Conservation (phyloP, 2,113 vertebrate genomes). For the Lucifuga dentata region DNA sequence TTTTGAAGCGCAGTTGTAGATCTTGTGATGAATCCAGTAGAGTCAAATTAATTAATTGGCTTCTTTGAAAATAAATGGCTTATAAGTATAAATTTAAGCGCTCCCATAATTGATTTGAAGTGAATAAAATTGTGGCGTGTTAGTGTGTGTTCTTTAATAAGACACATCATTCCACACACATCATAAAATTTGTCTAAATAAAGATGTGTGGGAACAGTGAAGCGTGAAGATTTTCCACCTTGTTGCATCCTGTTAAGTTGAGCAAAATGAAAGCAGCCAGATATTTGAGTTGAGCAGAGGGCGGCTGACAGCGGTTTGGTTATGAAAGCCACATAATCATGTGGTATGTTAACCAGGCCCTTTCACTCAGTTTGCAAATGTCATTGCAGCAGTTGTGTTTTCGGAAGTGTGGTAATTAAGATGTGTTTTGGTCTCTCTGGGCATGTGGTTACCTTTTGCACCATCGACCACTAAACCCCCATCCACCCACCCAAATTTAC, state of each 20-base stretch:
- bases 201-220: background rate
- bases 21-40: too few relatives aligned
- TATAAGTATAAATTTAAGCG: too few relatives aligned
- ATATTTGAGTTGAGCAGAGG: background rate
- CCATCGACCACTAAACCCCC: background rate
- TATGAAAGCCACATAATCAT: constrained; percentile 15
- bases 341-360: background rate
- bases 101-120: too few relatives aligned
- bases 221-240: background rate
- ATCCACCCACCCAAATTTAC: constrained; percentile 1
- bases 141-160: background rate
- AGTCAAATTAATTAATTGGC: too few relatives aligned
- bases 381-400: background rate
- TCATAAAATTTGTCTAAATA: constrained; percentile 6
- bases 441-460: background rate
- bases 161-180: background rate
- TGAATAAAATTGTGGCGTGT: background rate
- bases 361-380: background rate
- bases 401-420: constrained; percentile 1
- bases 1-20: too few relatives aligned
- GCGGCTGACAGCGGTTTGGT: background rate
- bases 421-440: background rate
- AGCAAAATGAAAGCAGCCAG: background rate
- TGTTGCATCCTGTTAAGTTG: constrained; percentile 19
- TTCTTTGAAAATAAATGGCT: too few relatives aligned